Evolutionary conservation across 2,888 invertebrate species (phyloP).

Genomic region (Himalopsyche tibetana): DNA sequence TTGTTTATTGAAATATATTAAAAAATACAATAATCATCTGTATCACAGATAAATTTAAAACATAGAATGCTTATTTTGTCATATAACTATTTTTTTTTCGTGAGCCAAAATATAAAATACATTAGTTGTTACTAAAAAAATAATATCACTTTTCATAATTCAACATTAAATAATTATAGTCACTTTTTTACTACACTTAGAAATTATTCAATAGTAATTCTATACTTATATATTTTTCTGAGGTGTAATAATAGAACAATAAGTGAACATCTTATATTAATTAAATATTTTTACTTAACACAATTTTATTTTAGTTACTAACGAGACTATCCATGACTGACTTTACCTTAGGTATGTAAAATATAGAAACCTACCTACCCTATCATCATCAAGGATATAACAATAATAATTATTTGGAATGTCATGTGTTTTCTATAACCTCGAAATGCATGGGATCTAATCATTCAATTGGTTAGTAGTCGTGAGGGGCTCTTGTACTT

Average conservation of each 20-base stretch:
- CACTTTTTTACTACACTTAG: conserved; percentile 20
- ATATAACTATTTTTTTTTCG: not conserved
- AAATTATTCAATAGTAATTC: not conserved
- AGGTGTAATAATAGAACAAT: not conserved
- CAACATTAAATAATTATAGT: conserved; percentile 18
- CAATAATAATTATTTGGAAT: conserved; percentile 23
- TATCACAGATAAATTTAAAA: conserved; percentile 67
- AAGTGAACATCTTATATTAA: not conserved
- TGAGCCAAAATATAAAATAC: conserved; percentile 41
- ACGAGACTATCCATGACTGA: conserved; percentile 15
- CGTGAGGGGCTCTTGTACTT: conserved; percentile 55
- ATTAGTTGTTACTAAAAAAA: conserved; percentile 39
- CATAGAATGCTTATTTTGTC: conserved; percentile 7
- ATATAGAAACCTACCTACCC: conserved; percentile 5
- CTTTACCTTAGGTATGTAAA: not conserved
- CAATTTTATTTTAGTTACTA: conserved; percentile 2
- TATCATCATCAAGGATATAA: conserved; percentile 11
- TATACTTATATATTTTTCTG: not conserved
- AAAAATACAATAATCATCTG: conserved; percentile 53
- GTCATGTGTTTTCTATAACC: not conserved
- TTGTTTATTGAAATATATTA: conserved; percentile 5
- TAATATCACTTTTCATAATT: conserved; percentile 54
- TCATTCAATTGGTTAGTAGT: conserved; percentile 19
- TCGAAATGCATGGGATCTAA: not conserved
- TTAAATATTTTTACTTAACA: conserved; percentile 4